A percentile compares a stretch with the other conserved stretches of the same genome.
Evolutionary conservation across 2,113 vertebrate genomes (phyloP).

Genomic region (Acanthisitta chloris): DNA sequence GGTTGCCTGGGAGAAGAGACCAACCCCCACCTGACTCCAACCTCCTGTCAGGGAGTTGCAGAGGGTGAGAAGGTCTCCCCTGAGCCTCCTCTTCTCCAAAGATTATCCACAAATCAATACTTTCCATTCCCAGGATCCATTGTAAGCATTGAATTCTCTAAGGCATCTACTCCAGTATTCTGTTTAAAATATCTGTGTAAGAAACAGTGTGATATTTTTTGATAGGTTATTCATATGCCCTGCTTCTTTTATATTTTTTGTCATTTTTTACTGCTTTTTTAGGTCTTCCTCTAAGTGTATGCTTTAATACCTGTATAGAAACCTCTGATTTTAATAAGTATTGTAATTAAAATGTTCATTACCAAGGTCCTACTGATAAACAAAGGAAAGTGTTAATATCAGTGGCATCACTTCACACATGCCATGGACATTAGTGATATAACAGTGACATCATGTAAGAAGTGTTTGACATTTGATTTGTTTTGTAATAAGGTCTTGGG

Average conservation of each 20-base stretch:
- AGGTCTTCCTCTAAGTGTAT: neutral
- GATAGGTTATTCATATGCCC: rapidly evolving
- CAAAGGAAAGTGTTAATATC: neutral
- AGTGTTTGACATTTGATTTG: conserved; percentile 2
- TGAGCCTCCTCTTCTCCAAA: too few species aligned
- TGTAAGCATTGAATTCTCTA: neutral
- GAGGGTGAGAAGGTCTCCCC: too few species aligned
- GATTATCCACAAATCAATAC: neutral
- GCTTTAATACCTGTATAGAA: neutral
- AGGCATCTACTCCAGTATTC: neutral
- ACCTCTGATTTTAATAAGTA: neutral
- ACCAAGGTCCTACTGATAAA: neutral
- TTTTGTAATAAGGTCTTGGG: neutral
- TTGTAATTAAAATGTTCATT: neutral
- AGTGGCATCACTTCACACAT: neutral
- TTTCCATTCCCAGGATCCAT: neutral
- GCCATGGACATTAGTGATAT: neutral
- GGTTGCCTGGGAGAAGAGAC: too few species aligned
- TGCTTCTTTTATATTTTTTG: neutral
- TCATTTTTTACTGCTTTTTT: neutral
- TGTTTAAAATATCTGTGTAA: neutral
- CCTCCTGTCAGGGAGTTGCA: too few species aligned
- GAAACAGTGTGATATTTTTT: neutral
- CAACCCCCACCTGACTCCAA: too few species aligned
- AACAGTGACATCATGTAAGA: neutral